Percentiles rank a stretch among this genome's conserved stretches.
phyloP scores from a whole-genome alignment of 2,113 vertebrate genomes.

The Oreotrochilus melanogaster region DNA sequence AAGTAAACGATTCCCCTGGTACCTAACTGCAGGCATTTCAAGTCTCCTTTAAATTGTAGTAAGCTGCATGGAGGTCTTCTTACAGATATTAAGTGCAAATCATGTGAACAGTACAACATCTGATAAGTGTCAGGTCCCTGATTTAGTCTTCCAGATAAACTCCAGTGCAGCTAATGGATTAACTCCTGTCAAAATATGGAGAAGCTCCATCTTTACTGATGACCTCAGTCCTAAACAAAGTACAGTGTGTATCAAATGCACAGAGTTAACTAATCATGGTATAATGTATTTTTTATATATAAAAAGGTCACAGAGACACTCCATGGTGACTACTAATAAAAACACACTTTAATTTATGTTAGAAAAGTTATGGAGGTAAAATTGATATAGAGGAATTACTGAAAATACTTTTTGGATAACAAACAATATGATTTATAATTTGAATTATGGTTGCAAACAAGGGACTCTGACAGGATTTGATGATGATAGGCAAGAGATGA shows the following conservation, averaged over 20 bases:
- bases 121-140: background rate
- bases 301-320: background rate
- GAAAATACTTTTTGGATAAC: background rate
- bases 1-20: background rate
- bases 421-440: background rate
- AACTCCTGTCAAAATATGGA: constrained; percentile 5
- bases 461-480: background rate
- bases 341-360: background rate
- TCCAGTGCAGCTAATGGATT: constrained; percentile 1
- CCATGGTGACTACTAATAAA: background rate
- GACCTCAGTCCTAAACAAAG: constrained; percentile 34
- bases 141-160: constrained; percentile 10
- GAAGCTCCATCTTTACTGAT: background rate
- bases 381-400: background rate
- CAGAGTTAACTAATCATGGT: background rate
- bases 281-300: background rate
- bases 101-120: background rate
- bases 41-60: background rate
- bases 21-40: background rate
- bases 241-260: background rate
- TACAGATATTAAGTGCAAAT: background rate
- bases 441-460: background rate
- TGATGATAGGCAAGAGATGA: background rate
- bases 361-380: background rate
- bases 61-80: background rate